Conservation (phyloP, 2,113 vertebrate genomes). For the Protobothrops mucrosquamatus region DNA sequence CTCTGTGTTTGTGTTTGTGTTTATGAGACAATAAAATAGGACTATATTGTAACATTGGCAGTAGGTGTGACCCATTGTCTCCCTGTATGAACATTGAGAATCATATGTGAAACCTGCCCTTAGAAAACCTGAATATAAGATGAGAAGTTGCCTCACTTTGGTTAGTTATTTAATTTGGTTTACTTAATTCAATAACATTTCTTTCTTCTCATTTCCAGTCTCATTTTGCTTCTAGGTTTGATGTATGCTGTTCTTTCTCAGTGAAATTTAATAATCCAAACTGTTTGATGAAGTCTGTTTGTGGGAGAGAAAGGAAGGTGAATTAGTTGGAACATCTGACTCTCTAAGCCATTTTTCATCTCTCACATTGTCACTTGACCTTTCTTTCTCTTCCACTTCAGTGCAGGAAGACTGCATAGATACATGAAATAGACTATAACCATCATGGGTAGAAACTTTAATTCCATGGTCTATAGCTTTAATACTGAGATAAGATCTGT, state of each 20-base stretch:
- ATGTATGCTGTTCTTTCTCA: not conserved
- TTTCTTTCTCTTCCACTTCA: not conserved
- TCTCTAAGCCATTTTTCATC: not conserved
- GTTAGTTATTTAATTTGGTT: not conserved
- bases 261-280: not conserved
- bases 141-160: not conserved
- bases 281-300: not conserved
- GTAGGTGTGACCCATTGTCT: not conserved
- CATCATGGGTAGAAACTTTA: not conserved
- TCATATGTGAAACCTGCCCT: not conserved
- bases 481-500: not conserved
- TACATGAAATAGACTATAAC: not conserved
- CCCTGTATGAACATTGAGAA: not conserved
- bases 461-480: not conserved
- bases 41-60: not conserved
- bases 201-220: not conserved
- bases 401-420: not conserved
- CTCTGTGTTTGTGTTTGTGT: not conserved
- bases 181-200: not conserved
- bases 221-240: not conserved
- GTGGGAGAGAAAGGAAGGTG: not conserved
- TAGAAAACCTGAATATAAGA: not conserved
- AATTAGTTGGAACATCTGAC: not conserved
- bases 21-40: not conserved
- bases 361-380: not conserved